These are phyloP conservation scores for Timandra comae DNA, from an alignment of 2,888 invertebrate genomes.

Conservation along the genomic window DNA sequence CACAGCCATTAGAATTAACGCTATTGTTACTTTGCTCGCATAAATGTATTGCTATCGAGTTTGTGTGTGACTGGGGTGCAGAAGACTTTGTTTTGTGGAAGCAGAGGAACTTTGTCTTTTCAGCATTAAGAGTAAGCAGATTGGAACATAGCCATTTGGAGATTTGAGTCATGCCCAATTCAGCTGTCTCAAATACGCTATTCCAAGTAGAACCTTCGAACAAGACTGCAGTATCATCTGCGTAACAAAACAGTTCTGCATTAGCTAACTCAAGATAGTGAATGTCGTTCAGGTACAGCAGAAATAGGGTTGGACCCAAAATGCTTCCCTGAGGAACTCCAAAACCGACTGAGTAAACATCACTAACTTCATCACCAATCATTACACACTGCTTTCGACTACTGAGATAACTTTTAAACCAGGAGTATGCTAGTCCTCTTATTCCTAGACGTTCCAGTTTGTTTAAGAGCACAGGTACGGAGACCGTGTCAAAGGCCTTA, in stretches of 20 bases:
- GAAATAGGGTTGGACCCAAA: not conserved
- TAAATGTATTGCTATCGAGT: not conserved
- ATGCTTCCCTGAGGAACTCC: not conserved
- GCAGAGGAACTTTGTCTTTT: not conserved
- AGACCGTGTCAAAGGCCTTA: too few species aligned
- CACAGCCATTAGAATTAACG: too few species aligned
- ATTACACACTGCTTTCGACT: not conserved
- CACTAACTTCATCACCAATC: not conserved
- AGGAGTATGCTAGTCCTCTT: not conserved
- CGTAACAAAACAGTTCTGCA: not conserved
- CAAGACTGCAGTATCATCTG: not conserved
- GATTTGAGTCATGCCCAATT: not conserved
- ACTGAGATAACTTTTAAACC: not conserved
- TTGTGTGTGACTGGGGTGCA: not conserved
- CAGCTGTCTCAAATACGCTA: not conserved
- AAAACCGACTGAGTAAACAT: not conserved
- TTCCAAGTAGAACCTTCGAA: not conserved
- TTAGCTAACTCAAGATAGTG: not conserved
- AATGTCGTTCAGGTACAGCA: not conserved
- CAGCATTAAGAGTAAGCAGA: not conserved
- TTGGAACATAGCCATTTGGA: not conserved
- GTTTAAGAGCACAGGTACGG: not conserved
- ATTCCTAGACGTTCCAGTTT: not conserved
- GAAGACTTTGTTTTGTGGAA: not conserved
- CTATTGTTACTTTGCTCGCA: not conserved